phyloP scores from a whole-genome alignment of 2,888 invertebrate genomes.

The Alloscopus bannaensis region DNA sequence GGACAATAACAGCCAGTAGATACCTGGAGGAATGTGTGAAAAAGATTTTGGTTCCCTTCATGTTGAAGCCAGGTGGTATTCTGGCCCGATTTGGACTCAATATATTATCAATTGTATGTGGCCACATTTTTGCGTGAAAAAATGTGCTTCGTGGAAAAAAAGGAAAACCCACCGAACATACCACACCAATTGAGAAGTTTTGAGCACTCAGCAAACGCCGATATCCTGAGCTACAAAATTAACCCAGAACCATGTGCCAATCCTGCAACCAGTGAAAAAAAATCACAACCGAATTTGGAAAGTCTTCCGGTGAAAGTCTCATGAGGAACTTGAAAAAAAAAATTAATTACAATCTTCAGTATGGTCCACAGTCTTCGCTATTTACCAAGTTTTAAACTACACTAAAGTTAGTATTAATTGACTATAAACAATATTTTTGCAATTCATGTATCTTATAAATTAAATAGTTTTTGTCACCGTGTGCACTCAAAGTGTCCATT shows the following conservation, averaged over 20 bases:
- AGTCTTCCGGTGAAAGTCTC: too few species aligned
- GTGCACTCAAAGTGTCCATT: too few species aligned
- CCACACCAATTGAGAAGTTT: conserved; percentile 54
- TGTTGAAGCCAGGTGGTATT: conserved; percentile 32
- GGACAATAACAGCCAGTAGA: conserved; percentile 28
- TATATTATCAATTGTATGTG: conserved; percentile 33
- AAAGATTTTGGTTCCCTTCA: conserved; percentile 47
- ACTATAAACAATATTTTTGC: too few species aligned
- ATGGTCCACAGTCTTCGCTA: too few species aligned
- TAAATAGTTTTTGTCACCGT: too few species aligned
- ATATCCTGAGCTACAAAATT: conserved; percentile 26
- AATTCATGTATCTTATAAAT: too few species aligned
- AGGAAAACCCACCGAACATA: conserved; percentile 46
- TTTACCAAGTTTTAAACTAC: too few species aligned
- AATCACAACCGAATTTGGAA: too few species aligned
- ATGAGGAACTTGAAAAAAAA: too few species aligned
- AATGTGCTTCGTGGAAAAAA: conserved; percentile 35
- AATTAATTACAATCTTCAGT: too few species aligned
- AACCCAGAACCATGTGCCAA: conserved; percentile 20
- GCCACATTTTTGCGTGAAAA: background rate
- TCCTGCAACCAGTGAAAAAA: too few species aligned
- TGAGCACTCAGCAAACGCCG: conserved; percentile 42
- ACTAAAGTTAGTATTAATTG: too few species aligned
- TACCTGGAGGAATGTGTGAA: conserved; percentile 50
- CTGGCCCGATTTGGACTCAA: conserved; percentile 48